Base-by-base conservation (phyloP, 2,797 vertebrate species). In the Epinephelus awoara region DNA sequence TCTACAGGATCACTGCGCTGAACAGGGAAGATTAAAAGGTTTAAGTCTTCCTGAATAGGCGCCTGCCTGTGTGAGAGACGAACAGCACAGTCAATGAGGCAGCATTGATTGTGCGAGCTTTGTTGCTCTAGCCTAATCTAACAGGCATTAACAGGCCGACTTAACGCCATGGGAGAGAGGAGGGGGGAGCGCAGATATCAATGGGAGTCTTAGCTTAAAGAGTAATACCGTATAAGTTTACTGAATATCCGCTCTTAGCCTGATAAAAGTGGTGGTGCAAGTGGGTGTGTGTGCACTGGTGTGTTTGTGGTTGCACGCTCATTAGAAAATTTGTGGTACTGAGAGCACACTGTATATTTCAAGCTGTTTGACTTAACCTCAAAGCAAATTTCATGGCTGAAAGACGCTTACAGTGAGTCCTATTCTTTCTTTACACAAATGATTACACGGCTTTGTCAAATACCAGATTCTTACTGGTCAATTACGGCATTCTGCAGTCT, bases 21-120 rank as follows among this genome's bases (percentile, higher is more conserved):
- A 90, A 90, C 87, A 83, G 89, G 82, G 87, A 89, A 94, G 95
- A 95, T 95, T 94, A 95, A 94, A 91, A 90, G 91, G 93, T 92
- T 94, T 94, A 93, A 93, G 91, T 92, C 91, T 88, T 89, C 71
- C 86, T 92, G 93, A 96, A 95, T 91, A 87, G 89, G 88, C 77
- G 83, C 44, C 90, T 90, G 94, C 90, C 91, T 89, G 90, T 91
- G 90, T 91, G 90, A 91, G 91, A 93, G 92, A 92, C 88, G 73
- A 89, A 88, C 83, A 72, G 85, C 86, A 79, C 86, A 89, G 89
- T 95, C 93, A 95, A 94, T 94, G 92, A 92, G 89, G 89, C 91
- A 75, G 89, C 94, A 96, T 96, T 95, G 95, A 96, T 96, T 94
- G 90, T 88, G 88, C 82, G 81, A 91, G 88, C 90, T 94, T 95